These are phyloP conservation scores for Lasioglossum baleicum DNA, from an alignment of 1,140 invertebrate species.

Conservation along the genomic window DNA sequence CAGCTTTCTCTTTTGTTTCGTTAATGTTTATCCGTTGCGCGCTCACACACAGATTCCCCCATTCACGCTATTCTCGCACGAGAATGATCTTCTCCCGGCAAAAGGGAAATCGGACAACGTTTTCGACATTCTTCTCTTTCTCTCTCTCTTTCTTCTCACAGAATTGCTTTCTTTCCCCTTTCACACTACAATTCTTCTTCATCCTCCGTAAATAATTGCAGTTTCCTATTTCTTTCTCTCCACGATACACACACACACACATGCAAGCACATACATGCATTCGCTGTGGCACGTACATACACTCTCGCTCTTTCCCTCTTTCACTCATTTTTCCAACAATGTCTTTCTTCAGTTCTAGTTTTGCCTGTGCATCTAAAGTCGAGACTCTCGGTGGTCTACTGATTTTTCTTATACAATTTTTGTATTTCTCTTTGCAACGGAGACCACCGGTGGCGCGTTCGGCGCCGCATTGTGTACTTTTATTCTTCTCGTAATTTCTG, in stretches of 20 bases:
- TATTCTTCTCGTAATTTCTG: background rate
- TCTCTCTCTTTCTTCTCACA: background rate
- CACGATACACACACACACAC: background rate
- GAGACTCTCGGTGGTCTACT: slow-evolving; percentile 55
- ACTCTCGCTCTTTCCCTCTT: background rate
- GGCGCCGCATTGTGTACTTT: slow-evolving; percentile 11
- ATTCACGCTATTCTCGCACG: no score
- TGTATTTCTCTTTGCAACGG: slow-evolving; percentile 10
- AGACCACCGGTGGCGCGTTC: slow-evolving; percentile 28
- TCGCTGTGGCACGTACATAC: background rate
- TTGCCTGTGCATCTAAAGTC: slow-evolving; percentile 67
- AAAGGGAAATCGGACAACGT: no score
- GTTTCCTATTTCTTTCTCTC: background rate
- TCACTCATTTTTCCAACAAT: slow-evolving; percentile 47
- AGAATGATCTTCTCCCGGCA: no score
- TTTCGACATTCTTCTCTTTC: no score
- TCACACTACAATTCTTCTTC: background rate
- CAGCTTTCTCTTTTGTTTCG: background rate
- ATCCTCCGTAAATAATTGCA: background rate
- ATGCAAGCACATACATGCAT: background rate
- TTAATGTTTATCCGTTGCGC: background rate
- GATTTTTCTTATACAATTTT: slow-evolving; percentile 33
- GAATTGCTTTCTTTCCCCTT: background rate
- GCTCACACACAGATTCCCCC: background rate
- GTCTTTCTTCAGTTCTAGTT: slow-evolving; percentile 70